These are phyloP conservation scores for Mimumesa dahlbomi DNA, from an alignment of 2,888 invertebrate species.

Conservation along the genomic window DNA sequence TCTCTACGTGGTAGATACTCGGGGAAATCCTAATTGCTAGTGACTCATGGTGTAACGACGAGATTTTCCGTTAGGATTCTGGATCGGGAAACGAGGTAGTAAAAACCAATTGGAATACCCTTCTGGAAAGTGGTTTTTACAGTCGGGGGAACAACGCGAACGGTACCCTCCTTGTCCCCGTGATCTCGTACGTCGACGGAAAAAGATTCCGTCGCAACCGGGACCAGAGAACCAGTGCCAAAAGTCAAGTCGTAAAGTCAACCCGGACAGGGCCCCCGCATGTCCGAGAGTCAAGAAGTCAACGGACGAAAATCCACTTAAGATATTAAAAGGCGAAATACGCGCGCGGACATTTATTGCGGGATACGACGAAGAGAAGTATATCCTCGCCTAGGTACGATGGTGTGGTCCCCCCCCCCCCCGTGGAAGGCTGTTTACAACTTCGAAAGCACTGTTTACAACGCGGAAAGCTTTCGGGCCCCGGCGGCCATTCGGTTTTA, in stretches of 20 bases:
- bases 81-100: too few relatives aligned
- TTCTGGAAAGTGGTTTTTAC: too few relatives aligned
- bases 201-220: too few relatives aligned
- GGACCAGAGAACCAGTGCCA: not conserved
- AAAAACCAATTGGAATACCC: too few relatives aligned
- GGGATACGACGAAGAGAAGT: conserved; percentile 2
- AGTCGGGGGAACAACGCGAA: not conserved
- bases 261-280: not conserved
- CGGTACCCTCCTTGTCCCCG: too few relatives aligned
- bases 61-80: too few relatives aligned
- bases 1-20: too few relatives aligned
- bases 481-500: conserved; percentile 28
- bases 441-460: conserved; percentile 33
- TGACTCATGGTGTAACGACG: too few relatives aligned
- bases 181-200: too few relatives aligned
- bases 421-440: conserved; percentile 24
- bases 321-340: conserved; percentile 34
- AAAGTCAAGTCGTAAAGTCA: conserved; percentile 37
- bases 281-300: conserved; percentile 39
- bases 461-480: not conserved
- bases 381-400: conserved; percentile 2
- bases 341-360: conserved; percentile 39
- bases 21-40: too few relatives aligned
- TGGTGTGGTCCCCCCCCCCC: not conserved
- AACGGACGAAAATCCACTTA: conserved; percentile 43